Evolutionary conservation across 2,797 vertebrate species (phyloP).

Genomic region (Dryobates pubescens): DNA sequence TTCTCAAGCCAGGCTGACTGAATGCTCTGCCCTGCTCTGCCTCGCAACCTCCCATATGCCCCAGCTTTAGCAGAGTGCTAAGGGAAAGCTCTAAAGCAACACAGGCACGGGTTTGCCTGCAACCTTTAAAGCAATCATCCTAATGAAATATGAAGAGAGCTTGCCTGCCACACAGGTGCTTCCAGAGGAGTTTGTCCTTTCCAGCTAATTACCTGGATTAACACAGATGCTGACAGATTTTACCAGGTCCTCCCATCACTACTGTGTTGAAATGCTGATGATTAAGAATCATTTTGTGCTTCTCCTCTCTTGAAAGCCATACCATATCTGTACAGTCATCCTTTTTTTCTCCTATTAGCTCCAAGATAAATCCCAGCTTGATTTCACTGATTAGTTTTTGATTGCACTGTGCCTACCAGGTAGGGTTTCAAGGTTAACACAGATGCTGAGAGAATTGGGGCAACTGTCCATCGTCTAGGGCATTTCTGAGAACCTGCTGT

Average conservation of each 20-base stretch:
- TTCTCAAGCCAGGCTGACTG: neutral
- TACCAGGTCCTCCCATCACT: neutral
- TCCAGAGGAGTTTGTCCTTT: constrained; percentile 52
- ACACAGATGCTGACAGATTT: constrained; percentile 31
- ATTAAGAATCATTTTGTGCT: constrained; percentile 21
- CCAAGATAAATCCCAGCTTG: constrained; percentile 47
- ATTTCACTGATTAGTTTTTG: constrained; percentile 63
- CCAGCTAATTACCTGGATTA: constrained; percentile 63
- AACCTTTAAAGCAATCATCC: constrained; percentile 31
- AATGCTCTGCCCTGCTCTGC: neutral
- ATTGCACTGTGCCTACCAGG: constrained; percentile 40
- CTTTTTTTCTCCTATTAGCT: neutral
- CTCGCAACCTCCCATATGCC: neutral
- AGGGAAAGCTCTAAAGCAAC: neutral
- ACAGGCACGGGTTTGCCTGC: constrained; percentile 32
- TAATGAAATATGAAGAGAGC: constrained; percentile 4
- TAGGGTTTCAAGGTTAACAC: constrained; percentile 31
- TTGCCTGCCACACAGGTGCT: neutral
- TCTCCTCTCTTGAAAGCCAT: neutral
- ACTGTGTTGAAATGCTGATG: constrained; percentile 13
- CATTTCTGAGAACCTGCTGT: constrained; percentile 4
- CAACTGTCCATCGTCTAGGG: constrained; percentile 12
- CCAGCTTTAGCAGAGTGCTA: neutral
- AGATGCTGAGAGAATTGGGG: constrained; percentile 26
- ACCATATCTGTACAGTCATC: constrained; percentile 27